These are phyloP conservation scores for Coreius guichenoti DNA, from an alignment of 2,797 vertebrate genomes.

Conservation along the genomic window DNA sequence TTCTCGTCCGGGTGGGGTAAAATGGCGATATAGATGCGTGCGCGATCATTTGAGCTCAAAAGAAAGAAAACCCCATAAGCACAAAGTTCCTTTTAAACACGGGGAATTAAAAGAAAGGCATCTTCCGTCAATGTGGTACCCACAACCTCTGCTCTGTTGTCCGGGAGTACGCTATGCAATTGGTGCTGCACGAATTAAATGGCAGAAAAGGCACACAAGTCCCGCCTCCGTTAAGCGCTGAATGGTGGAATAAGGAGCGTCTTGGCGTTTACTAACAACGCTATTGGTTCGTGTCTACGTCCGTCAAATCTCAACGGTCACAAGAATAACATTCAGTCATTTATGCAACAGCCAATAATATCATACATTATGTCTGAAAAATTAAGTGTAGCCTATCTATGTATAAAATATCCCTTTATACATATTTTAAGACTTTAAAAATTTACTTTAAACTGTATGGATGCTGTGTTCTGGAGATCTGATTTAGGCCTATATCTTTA, in stretches of 20 bases:
- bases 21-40: slow-evolving; percentile 33
- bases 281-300: slow-evolving; percentile 28
- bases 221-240: slow-evolving; percentile 38
- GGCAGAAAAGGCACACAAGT: neutral
- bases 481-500: neutral
- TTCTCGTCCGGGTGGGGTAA: slow-evolving; percentile 14
- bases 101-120: neutral
- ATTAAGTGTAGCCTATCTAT: neutral
- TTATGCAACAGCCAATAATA: neutral
- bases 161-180: neutral
- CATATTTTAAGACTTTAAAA: neutral
- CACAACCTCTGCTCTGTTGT: neutral
- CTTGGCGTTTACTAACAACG: neutral
- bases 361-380: neutral
- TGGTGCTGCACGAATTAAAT: slow-evolving; percentile 34
- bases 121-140: slow-evolving; percentile 7
- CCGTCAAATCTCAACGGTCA: neutral
- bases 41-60: neutral
- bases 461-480: neutral
- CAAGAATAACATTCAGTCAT: neutral
- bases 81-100: neutral
- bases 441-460: neutral
- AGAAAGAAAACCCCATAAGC: neutral
- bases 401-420: neutral
- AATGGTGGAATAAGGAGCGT: slow-evolving; percentile 34